Percentiles rank a stretch among this genome's conserved stretches.
These are phyloP conservation scores for Rutpela maculata DNA, from an alignment of 2,888 invertebrate genomes.

Conservation along the genomic window DNA sequence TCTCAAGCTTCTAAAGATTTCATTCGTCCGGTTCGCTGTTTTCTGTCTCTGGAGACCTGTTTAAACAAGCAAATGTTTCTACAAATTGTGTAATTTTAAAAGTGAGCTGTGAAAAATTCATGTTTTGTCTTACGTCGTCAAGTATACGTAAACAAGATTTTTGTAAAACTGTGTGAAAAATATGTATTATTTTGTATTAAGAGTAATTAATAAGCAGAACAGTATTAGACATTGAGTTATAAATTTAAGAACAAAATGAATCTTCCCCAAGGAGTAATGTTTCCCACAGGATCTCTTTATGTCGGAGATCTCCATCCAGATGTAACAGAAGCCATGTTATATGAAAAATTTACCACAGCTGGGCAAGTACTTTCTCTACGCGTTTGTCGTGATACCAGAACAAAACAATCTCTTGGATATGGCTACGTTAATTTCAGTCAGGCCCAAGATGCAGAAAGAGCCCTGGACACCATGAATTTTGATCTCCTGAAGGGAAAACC, in stretches of 20 bases:
- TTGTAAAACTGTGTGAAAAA: constrained; percentile 51
- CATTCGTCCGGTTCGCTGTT: not conserved
- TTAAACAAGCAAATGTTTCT: constrained; percentile 8
- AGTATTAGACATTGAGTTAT: constrained; percentile 47
- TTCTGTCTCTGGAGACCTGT: not conserved
- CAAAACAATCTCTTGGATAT: constrained; percentile 97
- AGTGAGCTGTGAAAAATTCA: constrained; percentile 48
- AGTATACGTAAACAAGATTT: constrained; percentile 52
- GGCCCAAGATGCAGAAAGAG: constrained; percentile 98
- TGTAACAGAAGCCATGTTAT: constrained; percentile 98
- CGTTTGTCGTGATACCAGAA: constrained; percentile 98
- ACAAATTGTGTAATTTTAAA: constrained; percentile 11
- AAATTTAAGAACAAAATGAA: constrained; percentile 64
- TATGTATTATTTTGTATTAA: constrained; percentile 47
- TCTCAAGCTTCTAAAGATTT: not conserved
- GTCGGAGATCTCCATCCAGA: constrained; percentile 99
- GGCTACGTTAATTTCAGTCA: constrained; percentile 99
- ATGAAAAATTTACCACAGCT: constrained; percentile 99
- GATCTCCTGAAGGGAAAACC: constrained; percentile 97
- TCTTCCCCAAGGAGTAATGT: constrained; percentile 77
- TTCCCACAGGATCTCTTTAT: constrained; percentile 97
- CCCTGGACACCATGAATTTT: constrained; percentile 99
- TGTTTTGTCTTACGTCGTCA: constrained; percentile 47
- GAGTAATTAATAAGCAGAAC: constrained; percentile 53
- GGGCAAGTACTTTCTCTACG: constrained; percentile 98